A percentile compares a stretch with the other conserved stretches of the same genome.
Conservation (phyloP, 2,113 vertebrate species). For the Gobio gobio region DNA sequence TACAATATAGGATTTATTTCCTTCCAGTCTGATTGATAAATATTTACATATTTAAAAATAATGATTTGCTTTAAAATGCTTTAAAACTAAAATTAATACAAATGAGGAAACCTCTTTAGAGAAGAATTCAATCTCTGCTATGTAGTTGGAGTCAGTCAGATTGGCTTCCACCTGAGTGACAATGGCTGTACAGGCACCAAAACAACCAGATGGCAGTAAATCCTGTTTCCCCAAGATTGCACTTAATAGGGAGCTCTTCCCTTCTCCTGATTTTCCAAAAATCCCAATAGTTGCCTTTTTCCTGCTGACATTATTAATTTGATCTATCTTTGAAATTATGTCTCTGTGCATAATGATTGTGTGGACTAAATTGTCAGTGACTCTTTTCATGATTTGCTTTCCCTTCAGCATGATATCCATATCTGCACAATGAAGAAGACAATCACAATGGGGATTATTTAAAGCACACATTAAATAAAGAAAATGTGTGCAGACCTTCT, state of each 20-base stretch:
- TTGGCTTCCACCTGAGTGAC: constrained; percentile 66
- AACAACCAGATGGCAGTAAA: constrained; percentile 60
- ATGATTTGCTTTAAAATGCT: too few relatives aligned
- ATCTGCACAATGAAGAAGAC: not conserved
- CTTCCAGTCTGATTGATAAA: not conserved
- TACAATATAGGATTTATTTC: not conserved
- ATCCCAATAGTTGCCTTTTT: not conserved
- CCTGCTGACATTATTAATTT: not conserved
- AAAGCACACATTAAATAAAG: too few relatives aligned
- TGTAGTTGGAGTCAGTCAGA: constrained; percentile 32
- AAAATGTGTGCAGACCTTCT: not conserved
- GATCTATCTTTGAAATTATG: not conserved
- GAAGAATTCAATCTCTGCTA: constrained; percentile 67
- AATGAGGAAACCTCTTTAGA: constrained; percentile 56
- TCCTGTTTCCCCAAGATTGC: constrained; percentile 59
- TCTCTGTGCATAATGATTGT: not conserved
- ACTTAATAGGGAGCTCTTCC: constrained; percentile 54
- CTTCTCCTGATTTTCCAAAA: constrained; percentile 16
- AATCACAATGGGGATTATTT: not conserved
- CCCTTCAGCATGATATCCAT: not conserved
- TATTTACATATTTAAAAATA: too few relatives aligned
- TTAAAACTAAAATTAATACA: not conserved
- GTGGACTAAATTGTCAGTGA: not conserved
- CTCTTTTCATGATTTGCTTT: not conserved
- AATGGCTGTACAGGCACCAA: constrained; percentile 67